phyloP scores from a whole-genome alignment of 1,140 invertebrate genomes.

The Rhopalosiphum maidis region DNA sequence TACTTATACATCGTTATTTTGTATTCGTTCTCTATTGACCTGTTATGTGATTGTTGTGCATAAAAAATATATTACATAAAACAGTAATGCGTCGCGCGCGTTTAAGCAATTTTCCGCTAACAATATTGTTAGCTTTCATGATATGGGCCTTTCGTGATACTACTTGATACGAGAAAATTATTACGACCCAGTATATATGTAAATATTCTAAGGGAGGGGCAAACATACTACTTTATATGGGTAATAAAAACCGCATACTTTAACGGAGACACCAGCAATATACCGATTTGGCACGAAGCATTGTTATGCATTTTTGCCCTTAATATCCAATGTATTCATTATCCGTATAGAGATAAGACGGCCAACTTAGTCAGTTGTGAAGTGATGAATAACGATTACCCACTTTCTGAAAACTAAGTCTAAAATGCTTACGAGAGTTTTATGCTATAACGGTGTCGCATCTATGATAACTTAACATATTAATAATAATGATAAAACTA shows the following conservation, averaged over 20 bases:
- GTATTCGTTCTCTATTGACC: background rate
- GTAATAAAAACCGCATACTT: background rate
- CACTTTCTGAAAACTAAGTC: background rate
- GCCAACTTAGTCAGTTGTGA: background rate
- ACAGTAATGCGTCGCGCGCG: background rate
- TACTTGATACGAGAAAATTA: background rate
- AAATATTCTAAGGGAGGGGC: too few species aligned
- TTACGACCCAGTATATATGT: background rate
- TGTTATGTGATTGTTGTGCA: background rate
- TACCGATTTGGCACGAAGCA: slow-evolving; percentile 33
- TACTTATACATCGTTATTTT: background rate
- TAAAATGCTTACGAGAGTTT: background rate
- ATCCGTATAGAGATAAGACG: slow-evolving; percentile 14
- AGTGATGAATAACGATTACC: slow-evolving; percentile 18
- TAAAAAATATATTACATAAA: background rate
- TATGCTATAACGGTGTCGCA: background rate
- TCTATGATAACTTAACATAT: background rate
- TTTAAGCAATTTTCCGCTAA: slow-evolving; percentile 8
- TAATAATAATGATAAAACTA: background rate
- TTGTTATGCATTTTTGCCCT: background rate
- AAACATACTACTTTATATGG: background rate
- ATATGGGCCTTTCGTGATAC: slow-evolving; percentile 6
- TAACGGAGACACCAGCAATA: background rate
- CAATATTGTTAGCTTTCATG: background rate
- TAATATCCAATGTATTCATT: slow-evolving; percentile 11